These are phyloP conservation scores for Carettochelys insculpta DNA, from an alignment of 2,113 vertebrate genomes.

Conservation along the genomic window DNA sequence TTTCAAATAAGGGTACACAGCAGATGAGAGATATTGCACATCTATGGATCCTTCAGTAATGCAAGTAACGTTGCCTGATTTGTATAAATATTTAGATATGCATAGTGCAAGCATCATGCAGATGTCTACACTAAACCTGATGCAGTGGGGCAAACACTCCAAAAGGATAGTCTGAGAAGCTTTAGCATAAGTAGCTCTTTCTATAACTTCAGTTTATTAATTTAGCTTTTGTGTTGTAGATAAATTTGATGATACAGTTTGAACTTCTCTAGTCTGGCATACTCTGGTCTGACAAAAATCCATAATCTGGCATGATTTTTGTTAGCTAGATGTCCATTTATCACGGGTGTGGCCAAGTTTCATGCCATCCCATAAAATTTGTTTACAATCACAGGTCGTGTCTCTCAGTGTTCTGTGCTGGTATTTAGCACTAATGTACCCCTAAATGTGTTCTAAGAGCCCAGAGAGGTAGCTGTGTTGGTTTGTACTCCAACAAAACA, in stretches of 20 bases:
- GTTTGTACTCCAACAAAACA: no score
- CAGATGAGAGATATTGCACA: background rate
- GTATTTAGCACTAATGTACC: no score
- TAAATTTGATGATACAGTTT: background rate
- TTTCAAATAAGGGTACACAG: background rate
- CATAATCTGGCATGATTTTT: no score
- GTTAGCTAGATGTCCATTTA: no score
- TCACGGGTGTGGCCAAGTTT: no score
- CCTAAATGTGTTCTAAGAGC: no score
- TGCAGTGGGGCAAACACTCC: background rate
- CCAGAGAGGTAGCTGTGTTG: no score
- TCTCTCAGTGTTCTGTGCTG: no score
- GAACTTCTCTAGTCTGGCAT: no score
- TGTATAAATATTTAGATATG: constrained; percentile 16
- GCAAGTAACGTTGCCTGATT: background rate
- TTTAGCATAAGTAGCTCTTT: background rate
- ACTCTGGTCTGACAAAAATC: no score
- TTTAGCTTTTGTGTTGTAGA: background rate
- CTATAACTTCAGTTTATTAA: background rate
- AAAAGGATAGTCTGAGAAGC: background rate
- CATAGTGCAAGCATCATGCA: background rate
- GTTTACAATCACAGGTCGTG: no score
- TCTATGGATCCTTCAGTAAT: background rate
- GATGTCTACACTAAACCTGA: background rate
- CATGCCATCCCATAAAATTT: no score